Percentiles rank a stretch among this genome's conserved stretches.
phyloP scores from a whole-genome alignment of 2,888 invertebrate genomes.

The Drosophila robusta region DNA sequence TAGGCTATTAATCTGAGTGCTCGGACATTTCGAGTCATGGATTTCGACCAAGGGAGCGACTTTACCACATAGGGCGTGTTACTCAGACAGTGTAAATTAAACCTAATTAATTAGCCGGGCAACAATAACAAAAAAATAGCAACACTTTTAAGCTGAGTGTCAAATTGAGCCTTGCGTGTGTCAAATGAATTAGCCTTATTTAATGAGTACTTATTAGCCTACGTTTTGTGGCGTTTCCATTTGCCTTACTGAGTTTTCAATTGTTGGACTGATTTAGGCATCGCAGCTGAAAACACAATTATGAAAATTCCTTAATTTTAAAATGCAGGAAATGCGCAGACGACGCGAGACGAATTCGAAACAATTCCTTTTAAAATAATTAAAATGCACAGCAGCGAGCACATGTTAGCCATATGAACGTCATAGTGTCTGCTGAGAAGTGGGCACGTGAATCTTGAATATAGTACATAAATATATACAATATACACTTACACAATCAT shows the following conservation, averaged over 20 bases:
- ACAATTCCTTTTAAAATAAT: slow-evolving; percentile 35
- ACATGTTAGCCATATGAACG: slow-evolving; percentile 58
- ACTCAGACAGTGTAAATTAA: slow-evolving; percentile 22
- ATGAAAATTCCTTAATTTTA: slow-evolving; percentile 21
- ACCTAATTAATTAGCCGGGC: slow-evolving; percentile 37
- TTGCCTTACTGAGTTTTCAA: slow-evolving; percentile 29
- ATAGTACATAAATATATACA: slow-evolving; percentile 1
- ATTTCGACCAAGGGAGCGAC: not conserved
- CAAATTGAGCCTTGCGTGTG: slow-evolving; percentile 21
- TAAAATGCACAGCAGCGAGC: slow-evolving; percentile 41
- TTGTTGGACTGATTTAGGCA: slow-evolving; percentile 16
- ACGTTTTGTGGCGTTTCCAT: slow-evolving; percentile 14
- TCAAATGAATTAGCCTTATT: slow-evolving; percentile 1
- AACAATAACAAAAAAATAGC: slow-evolving; percentile 14
- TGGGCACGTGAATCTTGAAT: slow-evolving; percentile 1
- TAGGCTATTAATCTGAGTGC: too few species aligned
- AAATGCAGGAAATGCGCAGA: slow-evolving; percentile 31
- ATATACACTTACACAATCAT: slow-evolving; percentile 5
- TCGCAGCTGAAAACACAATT: not conserved
- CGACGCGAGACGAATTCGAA: slow-evolving; percentile 39
- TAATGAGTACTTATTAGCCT: slow-evolving; percentile 26
- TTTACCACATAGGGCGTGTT: slow-evolving; percentile 36
- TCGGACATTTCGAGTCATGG: too few species aligned
- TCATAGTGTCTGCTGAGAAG: slow-evolving; percentile 8
- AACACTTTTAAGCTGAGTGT: slow-evolving; percentile 17